Base-by-base conservation (phyloP, 2,797 vertebrate genomes). In the Phaenicophaeus curvirostris region DNA sequence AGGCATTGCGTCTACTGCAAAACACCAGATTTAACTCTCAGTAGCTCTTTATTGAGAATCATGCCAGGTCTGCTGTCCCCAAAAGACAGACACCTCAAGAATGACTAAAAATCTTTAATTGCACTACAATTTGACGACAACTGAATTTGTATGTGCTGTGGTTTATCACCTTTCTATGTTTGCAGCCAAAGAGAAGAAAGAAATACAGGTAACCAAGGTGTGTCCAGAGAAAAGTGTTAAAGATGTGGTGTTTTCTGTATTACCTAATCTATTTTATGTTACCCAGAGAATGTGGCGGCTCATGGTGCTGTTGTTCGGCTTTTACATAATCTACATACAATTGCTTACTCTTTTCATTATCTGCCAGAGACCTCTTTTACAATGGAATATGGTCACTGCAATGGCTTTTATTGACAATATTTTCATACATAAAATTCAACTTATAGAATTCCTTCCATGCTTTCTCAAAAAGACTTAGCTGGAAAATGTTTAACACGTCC, bases 341-440 rank as follows among this genome's bases (percentile, higher is more conserved):
- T 71, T 79, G n/a, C 61, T 84, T 85, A 74, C 14, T 81, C 48
- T 87, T 95, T 48, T 51, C 68, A 41, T 89, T 76, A 77, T 37
- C 50, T 89, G 61, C 57, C 6, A 7, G 33, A 79, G 25, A 92
- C 25, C 30, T 75, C n/a, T 48, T 87, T 93, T 94, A 77, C 72
- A 81, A 53, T 31, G 31, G 54, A 92, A 89, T 31, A 9, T 59
- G 35, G 35, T 78, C 77, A 71, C 19, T 62, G 53, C 23, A 85
- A 58, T 8, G 30, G 46, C 15, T 95, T 85, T 84, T 71, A 63
- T 68, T 66, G 62, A 15, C 61, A 79, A 17, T 59, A 63, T 69
- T 58, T 89, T 94, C n/a, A 85, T 77, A 90, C 5, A 41, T 9
- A 75, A 86, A 93, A 93, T 57, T 90, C 54, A 94, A 54, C 35